Evolutionary conservation across 2,113 vertebrate species (phyloP).

Genomic region (Echinops telfairi): DNA sequence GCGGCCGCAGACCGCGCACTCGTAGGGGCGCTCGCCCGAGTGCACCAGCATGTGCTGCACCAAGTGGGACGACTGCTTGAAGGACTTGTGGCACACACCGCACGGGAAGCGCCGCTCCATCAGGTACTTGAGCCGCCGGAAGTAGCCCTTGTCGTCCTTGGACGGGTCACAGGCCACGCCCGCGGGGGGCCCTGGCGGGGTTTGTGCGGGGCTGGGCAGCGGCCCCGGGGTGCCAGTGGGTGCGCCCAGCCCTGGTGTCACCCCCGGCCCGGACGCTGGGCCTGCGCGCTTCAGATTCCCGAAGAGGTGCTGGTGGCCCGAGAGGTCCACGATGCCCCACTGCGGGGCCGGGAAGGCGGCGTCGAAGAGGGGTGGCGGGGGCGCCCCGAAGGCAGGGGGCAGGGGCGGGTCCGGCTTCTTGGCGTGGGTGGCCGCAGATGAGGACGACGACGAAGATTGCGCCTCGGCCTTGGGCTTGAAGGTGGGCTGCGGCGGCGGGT

Average conservation of each 20-base stretch:
- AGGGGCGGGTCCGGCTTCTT: constrained; percentile 83
- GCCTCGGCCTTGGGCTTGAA: constrained; percentile 83
- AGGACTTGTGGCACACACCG: constrained; percentile 86
- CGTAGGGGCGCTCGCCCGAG: constrained; percentile 85
- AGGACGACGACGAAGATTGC: constrained; percentile 38
- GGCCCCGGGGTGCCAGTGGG: not conserved
- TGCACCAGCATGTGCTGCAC: constrained; percentile 89
- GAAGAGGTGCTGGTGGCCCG: constrained; percentile 86
- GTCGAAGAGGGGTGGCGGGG: constrained; percentile 82
- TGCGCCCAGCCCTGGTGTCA: not conserved
- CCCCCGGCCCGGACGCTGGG: not conserved
- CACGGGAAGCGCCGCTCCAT: constrained; percentile 88
- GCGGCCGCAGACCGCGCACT: constrained; percentile 86
- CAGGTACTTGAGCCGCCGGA: constrained; percentile 85
- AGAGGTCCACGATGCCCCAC: constrained; percentile 88
- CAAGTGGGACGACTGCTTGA: constrained; percentile 88
- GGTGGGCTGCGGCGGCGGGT: constrained; percentile 65
- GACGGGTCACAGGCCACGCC: not conserved
- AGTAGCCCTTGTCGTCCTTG: constrained; percentile 87
- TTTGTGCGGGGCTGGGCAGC: constrained; percentile 64
- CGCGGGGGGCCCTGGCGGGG: accelerated
- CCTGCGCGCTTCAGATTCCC: constrained; percentile 84
- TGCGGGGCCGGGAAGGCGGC: constrained; percentile 82
- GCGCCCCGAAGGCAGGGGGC: constrained; percentile 65
- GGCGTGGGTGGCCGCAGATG: constrained; percentile 49